A percentile compares a stretch with the other conserved stretches of the same genome.
Evolutionary conservation across 2,888 invertebrate genomes (phyloP).

Genomic region (Trachelus iudaicus): DNA sequence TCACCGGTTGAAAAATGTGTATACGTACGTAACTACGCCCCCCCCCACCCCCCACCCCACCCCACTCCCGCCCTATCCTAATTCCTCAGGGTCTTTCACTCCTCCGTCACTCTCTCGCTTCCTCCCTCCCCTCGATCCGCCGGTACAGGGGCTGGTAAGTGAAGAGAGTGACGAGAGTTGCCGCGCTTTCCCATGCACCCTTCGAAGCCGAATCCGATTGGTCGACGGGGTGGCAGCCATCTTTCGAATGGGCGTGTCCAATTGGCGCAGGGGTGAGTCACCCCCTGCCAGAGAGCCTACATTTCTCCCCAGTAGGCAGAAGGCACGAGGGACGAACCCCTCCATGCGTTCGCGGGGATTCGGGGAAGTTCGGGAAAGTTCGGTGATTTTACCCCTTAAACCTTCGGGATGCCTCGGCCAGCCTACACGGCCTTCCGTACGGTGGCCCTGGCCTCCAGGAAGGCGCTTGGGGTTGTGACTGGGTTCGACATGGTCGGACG

Average conservation of each 20-base stretch:
- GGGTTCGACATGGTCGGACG: not conserved
- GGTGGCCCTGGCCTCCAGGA: not conserved
- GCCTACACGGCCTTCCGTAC: not conserved
- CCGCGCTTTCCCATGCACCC: conserved; percentile 54
- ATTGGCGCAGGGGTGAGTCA: conserved; percentile 58
- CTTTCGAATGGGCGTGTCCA: conserved; percentile 57
- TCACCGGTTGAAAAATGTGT: not conserved
- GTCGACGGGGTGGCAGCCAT: conserved; percentile 54
- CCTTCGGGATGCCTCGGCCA: not conserved
- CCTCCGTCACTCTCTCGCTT: not conserved
- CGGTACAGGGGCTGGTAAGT: conserved; percentile 25
- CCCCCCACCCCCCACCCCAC: no score
- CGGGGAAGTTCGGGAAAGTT: not conserved
- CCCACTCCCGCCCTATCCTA: not conserved
- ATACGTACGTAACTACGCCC: not conserved
- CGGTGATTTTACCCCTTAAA: not conserved
- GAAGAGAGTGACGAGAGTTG: conserved; percentile 29
- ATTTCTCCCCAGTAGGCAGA: not conserved
- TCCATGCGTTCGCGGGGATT: not conserved
- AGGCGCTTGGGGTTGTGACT: not conserved
- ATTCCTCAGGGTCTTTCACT: not conserved
- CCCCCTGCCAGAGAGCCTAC: conserved; percentile 50
- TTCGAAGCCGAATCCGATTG: conserved; percentile 49
- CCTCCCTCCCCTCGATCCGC: conserved; percentile 13
- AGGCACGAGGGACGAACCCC: not conserved